Base-by-base conservation (phyloP, 2,113 vertebrate species). In the Apus apus region DNA sequence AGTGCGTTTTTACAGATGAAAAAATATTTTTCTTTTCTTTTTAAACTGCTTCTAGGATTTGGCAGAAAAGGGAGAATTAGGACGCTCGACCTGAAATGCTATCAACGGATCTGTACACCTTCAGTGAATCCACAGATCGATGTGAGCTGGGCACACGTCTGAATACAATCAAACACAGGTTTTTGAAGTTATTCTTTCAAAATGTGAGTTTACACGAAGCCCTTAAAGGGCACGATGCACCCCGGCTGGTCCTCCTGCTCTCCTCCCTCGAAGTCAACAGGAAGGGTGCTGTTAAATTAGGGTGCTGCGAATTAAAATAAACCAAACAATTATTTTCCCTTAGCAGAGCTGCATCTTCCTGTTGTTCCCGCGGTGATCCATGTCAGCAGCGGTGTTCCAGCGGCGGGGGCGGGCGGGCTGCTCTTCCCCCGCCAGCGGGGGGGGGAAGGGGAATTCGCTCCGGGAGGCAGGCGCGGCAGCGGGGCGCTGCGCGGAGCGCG, bases 141-240 rank as follows among this genome's bases (percentile, higher is more conserved):
- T 85, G 85, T 9, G 88, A 96, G 65, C 67, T 13, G 90, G 32
- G 68, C 61, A 32, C 75, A 17, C 6, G 43, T 1, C 72, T 80
- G 75, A 79, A 48, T 6, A 13, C 58, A 79, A 43, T 51, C 93
- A 58, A 58, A n/a, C 25, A 5, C 81, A 46, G 62, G 36, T 11
- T 75, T 89, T 72, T 68, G 16, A 66, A 95, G 91, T 94, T 87
- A 54, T 50, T 79, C 11, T 76, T 83, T 89, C 50, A 76, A 87
- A 95, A 89, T 2, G n/a, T 8, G 91, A 92, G 89, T 97, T 97
- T 87, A 57, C 66, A 70, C 8, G 74, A 62, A 94, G n/a, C 76
- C 20, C 89, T 92, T 75, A 26, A 67, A 19, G 32, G 65, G 71
- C 66, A 36, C 12, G 21, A 4, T 30, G 68, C 62, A 10, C 11